Evolutionary conservation across 2,888 invertebrate species (phyloP).

Genomic region (Tricholauxania praeusta): DNA sequence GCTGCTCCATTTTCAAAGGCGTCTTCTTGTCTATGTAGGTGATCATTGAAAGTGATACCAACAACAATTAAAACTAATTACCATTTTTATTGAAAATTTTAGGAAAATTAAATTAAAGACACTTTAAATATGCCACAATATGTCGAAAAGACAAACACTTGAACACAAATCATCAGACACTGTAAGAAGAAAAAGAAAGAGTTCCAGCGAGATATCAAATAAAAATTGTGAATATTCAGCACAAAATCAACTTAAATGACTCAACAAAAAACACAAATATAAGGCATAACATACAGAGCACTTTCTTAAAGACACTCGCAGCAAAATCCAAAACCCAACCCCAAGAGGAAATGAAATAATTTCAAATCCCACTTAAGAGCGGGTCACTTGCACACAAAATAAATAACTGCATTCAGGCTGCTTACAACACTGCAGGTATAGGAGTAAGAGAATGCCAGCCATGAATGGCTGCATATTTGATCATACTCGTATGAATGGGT

Average conservation of each 20-base stretch:
- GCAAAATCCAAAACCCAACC: slow-evolving; percentile 9
- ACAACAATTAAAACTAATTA: slow-evolving; percentile 45
- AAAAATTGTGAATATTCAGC: background rate
- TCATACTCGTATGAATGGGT: background rate
- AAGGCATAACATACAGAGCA: background rate
- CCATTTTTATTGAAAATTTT: slow-evolving; percentile 33
- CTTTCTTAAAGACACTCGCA: slow-evolving; percentile 12
- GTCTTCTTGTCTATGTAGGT: slow-evolving; percentile 32
- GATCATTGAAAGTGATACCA: slow-evolving; percentile 20
- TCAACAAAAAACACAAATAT: slow-evolving; percentile 41
- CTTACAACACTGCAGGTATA: background rate
- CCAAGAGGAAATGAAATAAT: slow-evolving; percentile 57
- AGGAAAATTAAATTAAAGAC: slow-evolving; percentile 15
- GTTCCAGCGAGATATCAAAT: background rate
- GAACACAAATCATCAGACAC: slow-evolving; percentile 18
- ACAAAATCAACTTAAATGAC: slow-evolving; percentile 53
- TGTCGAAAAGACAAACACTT: slow-evolving; percentile 36
- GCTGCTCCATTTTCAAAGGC: background rate
- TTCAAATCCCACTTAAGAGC: slow-evolving; percentile 59
- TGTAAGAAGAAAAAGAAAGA: background rate
- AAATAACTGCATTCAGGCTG: slow-evolving; percentile 12
- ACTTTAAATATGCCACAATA: slow-evolving; percentile 34
- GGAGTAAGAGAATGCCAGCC: slow-evolving; percentile 1
- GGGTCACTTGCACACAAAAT: slow-evolving; percentile 24
- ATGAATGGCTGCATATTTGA: slow-evolving; percentile 14